Evolutionary conservation across 2,888 invertebrate species (phyloP).

Genomic region (Lasius platythorax): DNA sequence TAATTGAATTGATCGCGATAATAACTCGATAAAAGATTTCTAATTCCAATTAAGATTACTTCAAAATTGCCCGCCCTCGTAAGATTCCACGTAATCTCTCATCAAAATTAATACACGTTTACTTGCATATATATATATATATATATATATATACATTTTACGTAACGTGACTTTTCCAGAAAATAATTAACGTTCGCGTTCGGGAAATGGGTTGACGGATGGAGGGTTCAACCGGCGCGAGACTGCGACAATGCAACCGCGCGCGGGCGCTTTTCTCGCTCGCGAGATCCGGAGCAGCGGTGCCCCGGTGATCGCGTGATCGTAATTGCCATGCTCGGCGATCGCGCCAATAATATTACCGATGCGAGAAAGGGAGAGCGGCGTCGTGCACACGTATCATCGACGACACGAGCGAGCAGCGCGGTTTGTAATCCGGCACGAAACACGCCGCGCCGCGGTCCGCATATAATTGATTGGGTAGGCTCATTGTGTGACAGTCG

Average conservation of each 20-base stretch:
- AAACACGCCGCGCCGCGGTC: slow-evolving; percentile 58
- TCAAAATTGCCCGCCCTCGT: background rate
- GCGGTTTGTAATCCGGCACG: slow-evolving; percentile 50
- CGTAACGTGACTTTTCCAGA: slow-evolving; percentile 49
- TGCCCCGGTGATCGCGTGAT: slow-evolving; percentile 41
- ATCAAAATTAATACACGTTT: slow-evolving; percentile 15
- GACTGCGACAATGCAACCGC: slow-evolving; percentile 32
- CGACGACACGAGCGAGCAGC: slow-evolving; percentile 48
- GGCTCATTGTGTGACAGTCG: slow-evolving; percentile 84
- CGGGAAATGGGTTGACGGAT: slow-evolving; percentile 51
- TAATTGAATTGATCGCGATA: slow-evolving; percentile 4
- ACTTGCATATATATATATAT: background rate
- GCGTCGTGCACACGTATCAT: slow-evolving; percentile 40
- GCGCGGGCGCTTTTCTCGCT: slow-evolving; percentile 31
- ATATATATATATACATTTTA: background rate
- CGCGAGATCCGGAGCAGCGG: slow-evolving; percentile 29
- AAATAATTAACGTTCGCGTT: slow-evolving; percentile 51
- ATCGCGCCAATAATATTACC: slow-evolving; percentile 50
- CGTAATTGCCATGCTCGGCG: slow-evolving; percentile 48
- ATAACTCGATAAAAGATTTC: slow-evolving; percentile 26
- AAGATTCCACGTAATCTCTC: background rate
- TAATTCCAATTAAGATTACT: background rate
- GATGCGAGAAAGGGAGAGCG: slow-evolving; percentile 9
- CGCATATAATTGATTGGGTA: slow-evolving; percentile 83
- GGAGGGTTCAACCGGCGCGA: slow-evolving; percentile 46